Base-by-base conservation (phyloP, 2,888 invertebrate genomes). In the Nemotelus nigrinus region DNA sequence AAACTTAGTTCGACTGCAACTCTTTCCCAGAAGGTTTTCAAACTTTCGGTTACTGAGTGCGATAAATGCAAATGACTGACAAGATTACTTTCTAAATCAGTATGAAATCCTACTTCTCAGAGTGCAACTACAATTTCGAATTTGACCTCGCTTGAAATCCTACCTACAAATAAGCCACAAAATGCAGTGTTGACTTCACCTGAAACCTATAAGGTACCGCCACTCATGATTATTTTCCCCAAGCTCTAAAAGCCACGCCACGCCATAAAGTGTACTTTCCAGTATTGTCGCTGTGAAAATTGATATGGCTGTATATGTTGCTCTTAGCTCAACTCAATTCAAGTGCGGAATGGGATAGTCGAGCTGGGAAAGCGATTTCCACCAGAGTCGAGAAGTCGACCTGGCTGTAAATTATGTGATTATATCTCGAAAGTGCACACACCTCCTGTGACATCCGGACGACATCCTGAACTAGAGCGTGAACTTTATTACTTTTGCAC, bases 401-500 rank as follows among this genome's bases (percentile, higher is more conserved):
- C 77, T 77, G 77, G 58, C 77, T 72, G 76, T 74, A 77, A 79
- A 79, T 79, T 79, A 79, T 77, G 79, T 77, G 79, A 79, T 79
- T 77, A 79, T 79, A 79, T 77, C 79, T 77, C 77, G 70, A 75
- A 77, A 75, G 79, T 77, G 55, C 74, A 74, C 77, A 79, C 77
- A 79, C 79, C 79, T 71, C 63, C 78, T 79, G 79, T 79, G 79
- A 79, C 79, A 79, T 75, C 72, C 48, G 79, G 70, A 68, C 68
- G 79, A 79, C 79, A 79, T 79, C 75, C 70, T 77, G 79, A 79
- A 79, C 77, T 70, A 70, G 79, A 79, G 77, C 77, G 77, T 79
- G 79, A 79, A 79, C 79, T 77, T 68, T 70, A 74, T 63, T 74
- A 74, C 74, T 60, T 74, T 74, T 74, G 74, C 74, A 74, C 60